A percentile compares a stretch with the other conserved stretches of the same genome.
phyloP scores from a whole-genome alignment of 1,140 invertebrate genomes.

The Physella acuta region DNA sequence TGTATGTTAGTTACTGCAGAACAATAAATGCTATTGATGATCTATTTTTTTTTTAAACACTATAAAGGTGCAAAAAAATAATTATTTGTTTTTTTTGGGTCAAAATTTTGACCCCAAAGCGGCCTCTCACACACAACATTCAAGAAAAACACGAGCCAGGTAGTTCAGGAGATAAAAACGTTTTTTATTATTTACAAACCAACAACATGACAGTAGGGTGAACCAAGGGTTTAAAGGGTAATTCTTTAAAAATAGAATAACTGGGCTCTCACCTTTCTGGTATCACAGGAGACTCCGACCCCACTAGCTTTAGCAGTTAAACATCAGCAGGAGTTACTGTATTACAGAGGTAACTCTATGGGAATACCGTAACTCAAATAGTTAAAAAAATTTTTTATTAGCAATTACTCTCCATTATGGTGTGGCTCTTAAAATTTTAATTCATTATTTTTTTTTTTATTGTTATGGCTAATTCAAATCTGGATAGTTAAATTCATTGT shows the following conservation, averaged over 20 bases:
- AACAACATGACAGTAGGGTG: conserved; percentile 35
- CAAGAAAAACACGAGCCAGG: too few relatives aligned
- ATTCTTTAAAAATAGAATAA: conserved; percentile 20
- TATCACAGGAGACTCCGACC: not conserved
- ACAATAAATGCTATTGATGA: too few relatives aligned
- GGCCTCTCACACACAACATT: too few relatives aligned
- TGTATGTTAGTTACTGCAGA: too few relatives aligned
- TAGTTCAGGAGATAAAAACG: conserved; percentile 41
- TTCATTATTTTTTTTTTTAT: not conserved
- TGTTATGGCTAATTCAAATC: not conserved
- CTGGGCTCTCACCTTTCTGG: conserved; percentile 21
- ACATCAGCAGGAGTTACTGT: not conserved
- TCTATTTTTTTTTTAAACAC: too few relatives aligned
- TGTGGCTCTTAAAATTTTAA: not conserved
- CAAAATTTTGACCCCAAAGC: too few relatives aligned
- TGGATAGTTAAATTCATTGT: not conserved
- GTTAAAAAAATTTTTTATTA: too few relatives aligned
- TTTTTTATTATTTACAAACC: conserved; percentile 40
- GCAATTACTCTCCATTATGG: not conserved
- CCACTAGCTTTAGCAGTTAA: not conserved
- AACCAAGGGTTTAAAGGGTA: conserved; percentile 18
- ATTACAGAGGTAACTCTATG: not conserved
- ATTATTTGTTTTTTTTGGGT: too few relatives aligned
- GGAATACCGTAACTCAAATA: not conserved
- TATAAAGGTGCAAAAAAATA: too few relatives aligned